Base-by-base conservation (phyloP, 2,797 vertebrate genomes). In the Huso huso region DNA sequence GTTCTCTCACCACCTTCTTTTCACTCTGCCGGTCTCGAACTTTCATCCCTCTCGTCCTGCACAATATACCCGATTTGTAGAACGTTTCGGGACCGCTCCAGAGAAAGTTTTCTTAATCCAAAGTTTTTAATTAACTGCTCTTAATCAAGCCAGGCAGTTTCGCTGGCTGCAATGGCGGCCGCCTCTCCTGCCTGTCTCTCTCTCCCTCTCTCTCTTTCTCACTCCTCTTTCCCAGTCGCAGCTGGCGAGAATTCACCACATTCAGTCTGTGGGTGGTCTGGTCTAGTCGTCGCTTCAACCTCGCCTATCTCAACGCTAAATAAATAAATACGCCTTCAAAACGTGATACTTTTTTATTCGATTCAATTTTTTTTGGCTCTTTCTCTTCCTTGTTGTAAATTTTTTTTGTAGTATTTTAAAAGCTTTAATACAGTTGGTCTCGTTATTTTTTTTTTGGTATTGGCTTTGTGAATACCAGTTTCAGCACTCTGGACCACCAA, bases 91-190 rank as follows among this genome's bases (percentile, higher is more conserved):
- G 37, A n/a, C 60, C 11, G 11, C 51, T 13, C 18, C 52, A 62
- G 6, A 23, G 11, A 7, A 49, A 67, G 18, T 52, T 51, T 61
- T 50, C 15, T 18, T 67, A 6, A 15, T 51, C 37, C n/a, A 49
- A 51, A 51, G 15, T 18, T 37, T 37, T 37, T 37, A 51, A 55
- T 72, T 0, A 49, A 49, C 2, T 2, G 58, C 18, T 8, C 12
- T 59, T 18, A 48, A 65, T 48, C 62, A 75, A 61, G 51, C 50
- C 75, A 68, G 74, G 62, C 81, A 82, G 82, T 72, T 75, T 48
- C 77, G 3, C 37, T 70, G 76, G 80, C 73, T 79, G 74, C 81
- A 87, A 87, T 86, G 85, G 83, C 81, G 77, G 74, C 78, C 78
- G 73, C 78, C 79, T 50, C 51, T 60, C 18, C 18, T 18, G 18